Evolutionary conservation across 2,797 vertebrate species (phyloP), one percentile per base, ranked within the genome.

Genomic region (Arrhamphus sclerolepis): DNA sequence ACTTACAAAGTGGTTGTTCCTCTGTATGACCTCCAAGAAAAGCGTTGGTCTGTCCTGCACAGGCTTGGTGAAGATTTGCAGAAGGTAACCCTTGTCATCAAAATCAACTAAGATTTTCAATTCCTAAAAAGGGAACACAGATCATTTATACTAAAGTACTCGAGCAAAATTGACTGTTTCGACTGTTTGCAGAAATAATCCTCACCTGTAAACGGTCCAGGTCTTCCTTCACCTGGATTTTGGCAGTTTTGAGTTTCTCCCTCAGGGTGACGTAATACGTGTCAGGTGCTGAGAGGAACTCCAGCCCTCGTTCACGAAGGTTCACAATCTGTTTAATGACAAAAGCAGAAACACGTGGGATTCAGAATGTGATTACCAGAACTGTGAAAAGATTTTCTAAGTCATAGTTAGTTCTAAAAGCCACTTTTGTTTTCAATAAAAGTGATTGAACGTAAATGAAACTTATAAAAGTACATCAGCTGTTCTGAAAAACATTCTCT

Each of bases 11-110:
- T 94, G 93, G 72, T 95, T 94, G 76, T 92, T 53, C 59, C 93
- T 86, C 79, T 94, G 93, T 73, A 95, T 94, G 80, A 94, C 91
- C 81, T 95, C 94, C 75, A 95, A 41, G 85, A 95, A 95, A 50
- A 95, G 92, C 0, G 94, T 94, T 0, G 94, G 94, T 44, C 94
- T 81, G 88, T 95, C 94, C 83, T 94, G 94, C 64, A 94, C 70
- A 0, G 94, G 94, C 71, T 95, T 95, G 81, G 92, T 92, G 83
- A 95, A 95, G 89, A 94, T 94, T 72, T 95, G 94, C 13, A 95
- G 93, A 50, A 95, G 91, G 77, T 95, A 95, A 53, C 94, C 94
- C 19, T 94, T 92, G 55, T 94, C 94, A n/a, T 95, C 94, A 43
- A 87, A 94, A 78, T 95, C 94, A 19, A 95, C 92, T 61, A 95